Percentiles rank a stretch among this genome's conserved stretches.
These are phyloP conservation scores for Anaspis maculata DNA, from an alignment of 2,888 invertebrate genomes.

Conservation along the genomic window DNA sequence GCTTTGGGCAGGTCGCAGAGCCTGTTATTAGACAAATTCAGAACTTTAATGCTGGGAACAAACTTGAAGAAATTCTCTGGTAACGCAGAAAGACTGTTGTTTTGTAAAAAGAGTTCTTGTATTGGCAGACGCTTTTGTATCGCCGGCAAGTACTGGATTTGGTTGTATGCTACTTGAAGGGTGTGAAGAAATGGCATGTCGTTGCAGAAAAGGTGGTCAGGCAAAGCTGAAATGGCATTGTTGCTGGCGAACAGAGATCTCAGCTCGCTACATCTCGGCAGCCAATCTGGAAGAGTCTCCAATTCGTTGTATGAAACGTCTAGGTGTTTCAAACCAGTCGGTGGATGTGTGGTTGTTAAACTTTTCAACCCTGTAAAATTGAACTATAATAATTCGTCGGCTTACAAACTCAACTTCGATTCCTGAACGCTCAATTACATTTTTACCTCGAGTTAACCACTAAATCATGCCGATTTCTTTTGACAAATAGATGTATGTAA, in stretches of 20 bases:
- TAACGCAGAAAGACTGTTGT: conserved; percentile 65
- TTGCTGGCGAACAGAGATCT: conserved; percentile 67
- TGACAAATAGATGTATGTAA: too few species aligned
- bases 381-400: too few species aligned
- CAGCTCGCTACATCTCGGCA: conserved; percentile 63
- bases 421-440: too few species aligned
- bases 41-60: conserved; percentile 53
- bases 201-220: conserved; percentile 65
- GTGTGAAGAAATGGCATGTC: conserved; percentile 65
- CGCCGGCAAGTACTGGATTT: conserved; percentile 63
- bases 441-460: too few species aligned
- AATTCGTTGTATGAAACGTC: conserved; percentile 74
- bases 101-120: conserved; percentile 65
- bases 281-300: conserved; percentile 67
- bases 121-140: conserved; percentile 59
- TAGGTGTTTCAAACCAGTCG: conserved; percentile 63
- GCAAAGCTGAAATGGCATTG: conserved; percentile 60
- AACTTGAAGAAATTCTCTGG: conserved; percentile 70
- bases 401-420: too few species aligned
- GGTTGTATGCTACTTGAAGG: conserved; percentile 70
- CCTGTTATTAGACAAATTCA: conserved; percentile 75
- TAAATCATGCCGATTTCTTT: too few species aligned
- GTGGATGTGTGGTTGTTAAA: conserved; percentile 60
- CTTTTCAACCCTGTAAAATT: conserved; percentile 65
- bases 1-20: conserved; percentile 56